These are phyloP conservation scores for Lysandra bellargus DNA, from an alignment of 2,888 invertebrate species.

Conservation along the genomic window DNA sequence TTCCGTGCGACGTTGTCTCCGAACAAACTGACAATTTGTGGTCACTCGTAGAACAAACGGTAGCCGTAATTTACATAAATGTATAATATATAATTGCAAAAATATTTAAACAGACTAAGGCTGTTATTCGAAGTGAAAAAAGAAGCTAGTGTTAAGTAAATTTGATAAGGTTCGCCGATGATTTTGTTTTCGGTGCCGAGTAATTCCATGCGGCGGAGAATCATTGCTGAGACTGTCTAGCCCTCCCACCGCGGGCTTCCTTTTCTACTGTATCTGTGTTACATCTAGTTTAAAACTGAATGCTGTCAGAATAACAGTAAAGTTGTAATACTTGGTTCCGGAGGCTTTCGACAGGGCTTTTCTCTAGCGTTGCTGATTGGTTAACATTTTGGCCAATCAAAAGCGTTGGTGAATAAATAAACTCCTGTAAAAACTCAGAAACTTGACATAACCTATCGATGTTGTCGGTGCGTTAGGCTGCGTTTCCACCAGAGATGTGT, in stretches of 20 bases:
- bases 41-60: slow-evolving; percentile 12
- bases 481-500: too few relatives aligned
- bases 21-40: background rate
- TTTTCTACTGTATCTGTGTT: slow-evolving; percentile 35
- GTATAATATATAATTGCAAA: slow-evolving; percentile 19
- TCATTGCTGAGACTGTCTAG: slow-evolving; percentile 50
- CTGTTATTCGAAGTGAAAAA: slow-evolving; percentile 30
- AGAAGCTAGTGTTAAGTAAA: slow-evolving; percentile 28
- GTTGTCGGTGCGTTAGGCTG: background rate
- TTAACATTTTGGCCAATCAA: too few relatives aligned
- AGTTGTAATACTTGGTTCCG: too few relatives aligned
- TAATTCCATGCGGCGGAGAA: slow-evolving; percentile 31
- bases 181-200: background rate
- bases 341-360: too few relatives aligned
- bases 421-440: background rate
- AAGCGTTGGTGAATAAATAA: background rate
- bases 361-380: too few relatives aligned
- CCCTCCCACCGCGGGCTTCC: slow-evolving; percentile 48
- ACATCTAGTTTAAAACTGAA: background rate
- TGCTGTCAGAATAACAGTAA: background rate
- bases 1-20: background rate
- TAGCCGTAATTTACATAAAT: slow-evolving; percentile 22
- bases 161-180: slow-evolving; percentile 11
- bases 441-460: background rate
- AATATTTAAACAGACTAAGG: slow-evolving; percentile 31